phyloP scores from a whole-genome alignment of 2,888 invertebrate genomes.

The Leucozona laternaria region DNA sequence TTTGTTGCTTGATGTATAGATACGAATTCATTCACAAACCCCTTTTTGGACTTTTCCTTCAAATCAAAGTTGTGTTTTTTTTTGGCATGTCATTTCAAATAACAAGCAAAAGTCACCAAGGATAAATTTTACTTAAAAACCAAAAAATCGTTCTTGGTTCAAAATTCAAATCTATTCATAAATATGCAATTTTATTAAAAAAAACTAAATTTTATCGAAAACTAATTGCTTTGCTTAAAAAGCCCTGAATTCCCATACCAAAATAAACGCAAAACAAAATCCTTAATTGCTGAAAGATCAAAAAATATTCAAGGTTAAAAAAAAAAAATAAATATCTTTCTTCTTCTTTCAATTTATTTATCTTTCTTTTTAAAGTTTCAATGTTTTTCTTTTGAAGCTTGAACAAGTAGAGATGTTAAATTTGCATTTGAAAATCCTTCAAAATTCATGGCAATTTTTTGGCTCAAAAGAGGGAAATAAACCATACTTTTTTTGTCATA shows the following conservation, averaged over 20 bases:
- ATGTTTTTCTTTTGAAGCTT: slow-evolving; percentile 3
- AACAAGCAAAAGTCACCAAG: too few species aligned
- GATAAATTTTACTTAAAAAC: not conserved
- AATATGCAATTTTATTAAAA: not conserved
- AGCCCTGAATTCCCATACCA: not conserved
- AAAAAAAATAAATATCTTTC: not conserved
- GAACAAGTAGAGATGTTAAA: not conserved
- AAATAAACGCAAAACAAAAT: slow-evolving; percentile 8
- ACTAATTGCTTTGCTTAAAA: slow-evolving; percentile 9
- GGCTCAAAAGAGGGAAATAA: not conserved
- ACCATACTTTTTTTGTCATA: not conserved
- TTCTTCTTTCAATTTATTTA: not conserved
- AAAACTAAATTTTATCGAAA: not conserved
- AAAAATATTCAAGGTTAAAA: slow-evolving; percentile 20
- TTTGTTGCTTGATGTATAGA: too few species aligned
- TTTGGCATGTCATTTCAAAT: too few species aligned
- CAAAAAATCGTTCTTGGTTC: not conserved
- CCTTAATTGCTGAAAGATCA: slow-evolving; percentile 20
- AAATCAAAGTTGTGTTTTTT: too few species aligned
- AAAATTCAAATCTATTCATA: not conserved
- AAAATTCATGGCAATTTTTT: not conserved
- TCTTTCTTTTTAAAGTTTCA: slow-evolving; percentile 23
- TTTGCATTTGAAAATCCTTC: slow-evolving; percentile 32
- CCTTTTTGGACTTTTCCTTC: too few species aligned
- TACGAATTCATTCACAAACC: too few species aligned